Evolutionary conservation across 2,888 invertebrate genomes (phyloP), one percentile per base, ranked within the genome.

Genomic region (Boloria selene): DNA sequence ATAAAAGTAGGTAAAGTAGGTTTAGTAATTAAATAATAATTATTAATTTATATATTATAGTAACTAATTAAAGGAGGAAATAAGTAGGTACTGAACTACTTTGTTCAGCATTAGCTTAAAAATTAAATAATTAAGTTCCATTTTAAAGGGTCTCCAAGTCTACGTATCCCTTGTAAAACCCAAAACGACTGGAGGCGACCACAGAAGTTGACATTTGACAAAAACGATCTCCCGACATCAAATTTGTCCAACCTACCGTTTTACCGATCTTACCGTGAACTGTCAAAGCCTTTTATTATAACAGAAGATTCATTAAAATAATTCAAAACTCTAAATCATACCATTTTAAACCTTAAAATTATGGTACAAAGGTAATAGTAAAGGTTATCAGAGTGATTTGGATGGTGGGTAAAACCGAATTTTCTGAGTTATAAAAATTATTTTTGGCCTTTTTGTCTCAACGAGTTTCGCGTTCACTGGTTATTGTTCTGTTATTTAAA

Each of bases 121-220:
- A 2, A 7, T 7, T 7, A 7, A 38, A 38, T 38, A 38, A 2
- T 38, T 38, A 2, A 31, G 17, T 7, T 14, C 13, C 13, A 10
- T 38, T 50, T 51, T 18, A 42, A 44, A 51, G n/a, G 44, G 62
- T 55, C 45, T 50, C 68, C 55, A 64, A 58, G 60, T 26, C 13
- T 58, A 71, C 74, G 74, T 78, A 77, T 75, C 78, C 78, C 72
- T 70, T 72, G 69, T 42, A 71, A 64, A 68, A 63, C 63, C 65
- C 75, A 75, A 80, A 77, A 71, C 69, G 75, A 81, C 81, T 81
- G 74, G 79, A 78, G 80, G 84, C 86, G 85, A 82, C 87, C 86
- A 85, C 86, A 90, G 86, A 85, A 88, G 90, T 92, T 90, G 91
- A 91, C 90, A 90, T 89, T 89, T 89, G 90, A 91, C 90, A 90